Conservation (phyloP, 2,797 vertebrate genomes). For the Psittacula echo region DNA sequence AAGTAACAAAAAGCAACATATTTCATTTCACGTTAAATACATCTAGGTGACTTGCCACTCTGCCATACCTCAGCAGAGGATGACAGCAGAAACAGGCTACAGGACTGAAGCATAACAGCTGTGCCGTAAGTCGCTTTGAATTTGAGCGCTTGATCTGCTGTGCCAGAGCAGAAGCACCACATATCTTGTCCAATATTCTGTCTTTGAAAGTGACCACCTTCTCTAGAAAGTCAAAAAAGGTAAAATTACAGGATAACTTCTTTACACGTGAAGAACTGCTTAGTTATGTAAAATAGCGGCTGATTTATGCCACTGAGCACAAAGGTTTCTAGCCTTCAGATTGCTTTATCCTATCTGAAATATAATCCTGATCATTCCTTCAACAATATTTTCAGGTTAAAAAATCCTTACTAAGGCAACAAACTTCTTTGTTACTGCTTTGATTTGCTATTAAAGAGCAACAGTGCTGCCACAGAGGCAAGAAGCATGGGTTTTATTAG, state of each 20-base stretch:
- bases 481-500: not conserved
- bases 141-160: not conserved
- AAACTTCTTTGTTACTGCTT: not conserved
- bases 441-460: not conserved
- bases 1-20: constrained; percentile 43
- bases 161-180: not conserved
- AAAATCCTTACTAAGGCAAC: not conserved
- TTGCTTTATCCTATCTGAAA: not conserved
- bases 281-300: not conserved
- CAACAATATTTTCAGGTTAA: not conserved
- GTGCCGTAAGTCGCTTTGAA: not conserved
- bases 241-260: not conserved
- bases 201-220: not conserved
- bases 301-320: not conserved
- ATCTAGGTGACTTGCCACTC: constrained; percentile 42
- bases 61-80: not conserved
- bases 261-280: not conserved
- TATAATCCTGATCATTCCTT: not conserved
- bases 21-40: constrained; percentile 67
- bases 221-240: not conserved
- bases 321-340: not conserved
- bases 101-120: not conserved
- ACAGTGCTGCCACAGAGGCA: not conserved
- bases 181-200: not conserved
- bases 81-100: not conserved